Evolutionary conservation across 35 echinoderm and acorn worm species (phyloP), one percentile per base, ranked within the genome.

Genomic region (Lytechinus variegatus): DNA sequence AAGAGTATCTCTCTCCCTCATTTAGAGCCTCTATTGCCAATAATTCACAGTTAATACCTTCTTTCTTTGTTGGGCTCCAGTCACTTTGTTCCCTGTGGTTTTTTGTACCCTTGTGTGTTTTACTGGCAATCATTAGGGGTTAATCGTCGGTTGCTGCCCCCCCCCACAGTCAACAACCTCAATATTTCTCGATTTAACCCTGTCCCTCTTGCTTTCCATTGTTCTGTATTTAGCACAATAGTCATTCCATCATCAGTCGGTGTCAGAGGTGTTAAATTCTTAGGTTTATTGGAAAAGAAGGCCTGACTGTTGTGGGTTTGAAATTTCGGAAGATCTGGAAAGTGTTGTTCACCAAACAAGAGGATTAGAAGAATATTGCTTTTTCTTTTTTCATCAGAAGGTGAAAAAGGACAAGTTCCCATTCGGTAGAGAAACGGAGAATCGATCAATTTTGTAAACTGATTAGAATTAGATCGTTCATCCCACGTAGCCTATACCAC

Each of bases 31-130:
- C 33, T 79, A 16, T 24, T 79, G 66, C 66, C 66, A 79, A 79
- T 79, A 79, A 79, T 79, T 79, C 21, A 24, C 19, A 79, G 66
- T 79, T 79, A 79, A 79, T 79, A 79, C 66, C 66, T 79, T 16
- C 16, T 11, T 13, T 16, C 19, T 24, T 79, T 44, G 33, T 79
- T 79, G 66, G 8, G 14, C 7, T 7, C 19, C n/a, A 19, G 66
- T 79, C 66, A 79, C 66, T 79, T 79, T 79, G 66, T 79, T 79
- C 19, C n/a, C n/a, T 79, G 66, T 79, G 66, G 66, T 79, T 79
- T 79, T 79, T 19, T 16, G n/a, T n/a, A 16, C 19, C 19, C 66
- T 79, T 79, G 66, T 79, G 16, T 79, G 66, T 79, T 79, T 44
- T 79, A 79, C 4, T 4, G 66, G 66, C n/a, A 79, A 79, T n/a